Base-by-base conservation (phyloP, 1,140 invertebrate genomes). In the Piezodorus guildinii region DNA sequence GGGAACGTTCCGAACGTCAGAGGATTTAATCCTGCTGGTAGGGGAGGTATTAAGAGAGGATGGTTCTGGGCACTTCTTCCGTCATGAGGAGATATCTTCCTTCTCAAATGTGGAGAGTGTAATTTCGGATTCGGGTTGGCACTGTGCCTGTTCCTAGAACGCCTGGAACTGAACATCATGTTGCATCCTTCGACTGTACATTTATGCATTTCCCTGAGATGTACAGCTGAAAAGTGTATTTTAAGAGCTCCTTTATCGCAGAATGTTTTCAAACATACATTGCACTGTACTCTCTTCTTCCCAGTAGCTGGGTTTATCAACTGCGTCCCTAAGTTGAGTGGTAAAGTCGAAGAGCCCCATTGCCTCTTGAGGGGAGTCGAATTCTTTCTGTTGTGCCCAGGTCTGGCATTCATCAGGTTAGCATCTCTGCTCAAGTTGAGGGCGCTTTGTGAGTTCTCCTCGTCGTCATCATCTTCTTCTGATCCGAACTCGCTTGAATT, bases 161-260 rank as follows among this genome's bases (percentile, higher is more conserved):
- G 79, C 67, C 96, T 80, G 15, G 94, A 97, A 74, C 94, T 97
- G 74, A 99, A 99, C 91, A 97, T 96, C 92, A 98, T 98, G 73
- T 91, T 97, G 77, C 96, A 99, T 0, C 96, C 96, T 71, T 94
- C 90, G 0, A 99, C 94, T 0, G 95, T 97, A 74, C 96, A 99
- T 74, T 94, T 95, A 75, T 99, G 96, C 96, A 99, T 99, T 79
- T 99, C 97, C 19, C 93, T 83, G 63, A 99, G 75, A 76, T 99
- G 97, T 8, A 99, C 97, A 0, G 97, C 96, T 54, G 94, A 98
- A 73, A 98, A 99, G 73, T 99, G 97, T 23, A 99, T 99, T 77
- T 99, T 99, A 1, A 99, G 79, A 0, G 97, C 97, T 61, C 95
- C 95, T 79, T 99, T 99, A 79, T 99, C 97, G 80, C 97, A 99